phyloP scores from a whole-genome alignment of 2,113 vertebrate species.

The Garra rufa region DNA sequence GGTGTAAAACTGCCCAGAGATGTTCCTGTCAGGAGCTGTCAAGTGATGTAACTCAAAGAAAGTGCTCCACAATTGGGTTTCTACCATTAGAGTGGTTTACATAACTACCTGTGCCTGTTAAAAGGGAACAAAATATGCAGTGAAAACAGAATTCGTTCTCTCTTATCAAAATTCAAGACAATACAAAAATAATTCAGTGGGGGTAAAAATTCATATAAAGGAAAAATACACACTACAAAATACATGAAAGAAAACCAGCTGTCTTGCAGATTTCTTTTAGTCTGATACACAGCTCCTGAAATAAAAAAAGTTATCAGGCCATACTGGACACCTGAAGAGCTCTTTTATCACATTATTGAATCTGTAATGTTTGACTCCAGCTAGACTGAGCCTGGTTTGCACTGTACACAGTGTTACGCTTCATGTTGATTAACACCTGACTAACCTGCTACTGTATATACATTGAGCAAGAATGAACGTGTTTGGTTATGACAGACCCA shows the following conservation, averaged over 20 bases:
- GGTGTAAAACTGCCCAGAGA: constrained; percentile 5
- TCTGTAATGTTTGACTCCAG: constrained; percentile 3
- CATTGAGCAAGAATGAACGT: background rate
- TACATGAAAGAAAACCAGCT: background rate
- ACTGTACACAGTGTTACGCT: constrained; percentile 2
- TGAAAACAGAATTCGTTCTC: background rate
- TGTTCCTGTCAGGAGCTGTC: constrained; percentile 2
- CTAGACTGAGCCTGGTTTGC: background rate
- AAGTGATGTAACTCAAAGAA: constrained; percentile 4
- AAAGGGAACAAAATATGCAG: background rate
- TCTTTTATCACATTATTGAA: background rate
- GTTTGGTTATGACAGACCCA: background rate
- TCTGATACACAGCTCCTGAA: background rate
- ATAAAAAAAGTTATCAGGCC: too few species aligned
- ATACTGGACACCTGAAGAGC: background rate
- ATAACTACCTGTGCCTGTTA: too few species aligned
- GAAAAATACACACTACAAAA: background rate
- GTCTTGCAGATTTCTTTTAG: background rate
- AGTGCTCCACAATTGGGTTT: background rate
- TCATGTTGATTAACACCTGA: background rate
- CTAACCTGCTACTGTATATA: background rate
- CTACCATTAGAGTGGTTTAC: background rate
- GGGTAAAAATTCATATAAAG: background rate
- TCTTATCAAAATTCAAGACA: background rate
- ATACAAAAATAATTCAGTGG: background rate